phyloP scores from a whole-genome alignment of 2,113 vertebrate species.

The Lontra canadensis region DNA sequence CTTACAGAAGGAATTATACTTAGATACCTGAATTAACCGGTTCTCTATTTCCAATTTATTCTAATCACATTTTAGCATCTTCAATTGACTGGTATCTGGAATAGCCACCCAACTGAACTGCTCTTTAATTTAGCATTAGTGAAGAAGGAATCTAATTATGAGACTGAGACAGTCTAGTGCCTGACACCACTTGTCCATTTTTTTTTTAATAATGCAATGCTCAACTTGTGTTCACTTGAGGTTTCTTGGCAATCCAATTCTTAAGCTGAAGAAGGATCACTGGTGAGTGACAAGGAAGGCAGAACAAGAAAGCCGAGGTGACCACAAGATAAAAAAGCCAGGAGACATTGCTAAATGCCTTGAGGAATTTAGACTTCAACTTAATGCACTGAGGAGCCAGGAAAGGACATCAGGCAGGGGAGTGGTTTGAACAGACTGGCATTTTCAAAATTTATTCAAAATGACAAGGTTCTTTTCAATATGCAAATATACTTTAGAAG shows the following conservation, averaged over 20 bases:
- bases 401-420: neutral
- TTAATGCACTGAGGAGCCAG: neutral
- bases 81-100: neutral
- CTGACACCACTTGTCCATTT: neutral
- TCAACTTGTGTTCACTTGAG: neutral
- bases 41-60: neutral
- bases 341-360: neutral
- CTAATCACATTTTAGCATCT: neutral
- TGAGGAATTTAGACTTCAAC: neutral
- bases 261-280: neutral
- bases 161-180: neutral
- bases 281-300: neutral
- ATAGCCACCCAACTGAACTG: neutral
- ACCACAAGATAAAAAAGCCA: neutral
- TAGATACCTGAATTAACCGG: slow-evolving; percentile 1
- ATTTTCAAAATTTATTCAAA: neutral
- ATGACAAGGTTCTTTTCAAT: neutral
- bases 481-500: neutral
- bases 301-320: neutral
- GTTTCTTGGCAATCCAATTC: neutral
- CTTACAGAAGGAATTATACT: neutral
- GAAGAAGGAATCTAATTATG: neutral
- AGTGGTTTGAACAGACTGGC: neutral
- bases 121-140: neutral
- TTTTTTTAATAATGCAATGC: neutral